A percentile compares a stretch with the other conserved stretches of the same genome.
Evolutionary conservation across 2,113 vertebrate genomes (phyloP).

Genomic region (Meriones unguiculatus): DNA sequence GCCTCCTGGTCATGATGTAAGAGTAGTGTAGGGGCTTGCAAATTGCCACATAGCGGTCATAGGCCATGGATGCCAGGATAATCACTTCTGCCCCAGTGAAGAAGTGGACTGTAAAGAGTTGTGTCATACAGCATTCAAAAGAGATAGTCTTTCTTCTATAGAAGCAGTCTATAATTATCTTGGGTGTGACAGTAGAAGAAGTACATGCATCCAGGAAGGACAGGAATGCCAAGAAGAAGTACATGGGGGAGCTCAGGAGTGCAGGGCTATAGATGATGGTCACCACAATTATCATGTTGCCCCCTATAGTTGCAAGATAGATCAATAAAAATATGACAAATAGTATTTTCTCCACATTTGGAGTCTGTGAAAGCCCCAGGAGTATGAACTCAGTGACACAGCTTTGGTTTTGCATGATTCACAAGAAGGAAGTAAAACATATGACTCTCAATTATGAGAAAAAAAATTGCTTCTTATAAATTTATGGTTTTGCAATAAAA

Average conservation of each 20-base stretch:
- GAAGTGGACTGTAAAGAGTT: neutral
- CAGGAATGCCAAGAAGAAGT: neutral
- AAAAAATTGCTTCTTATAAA: neutral
- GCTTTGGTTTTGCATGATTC: no score
- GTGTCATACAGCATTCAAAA: neutral
- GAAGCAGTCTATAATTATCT: neutral
- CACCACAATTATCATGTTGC: neutral
- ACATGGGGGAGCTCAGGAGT: neutral
- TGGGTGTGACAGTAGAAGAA: neutral
- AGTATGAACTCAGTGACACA: no score
- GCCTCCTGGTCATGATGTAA: neutral
- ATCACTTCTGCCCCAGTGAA: neutral
- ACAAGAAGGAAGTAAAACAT: neutral
- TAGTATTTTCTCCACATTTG: no score
- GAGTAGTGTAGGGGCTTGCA: neutral
- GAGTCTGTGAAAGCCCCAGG: no score
- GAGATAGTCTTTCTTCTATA: neutral
- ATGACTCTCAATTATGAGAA: neutral
- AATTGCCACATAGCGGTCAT: neutral
- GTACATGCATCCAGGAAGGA: neutral
- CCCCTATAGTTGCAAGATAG: neutral
- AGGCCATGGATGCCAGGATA: neutral
- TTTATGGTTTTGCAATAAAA: neutral
- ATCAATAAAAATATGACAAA: no score
- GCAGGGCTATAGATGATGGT: neutral